A percentile compares a stretch with the other conserved stretches of the same genome.
These are phyloP conservation scores for Saxidomus purpurata DNA, from an alignment of 1,140 invertebrate species.

Conservation along the genomic window DNA sequence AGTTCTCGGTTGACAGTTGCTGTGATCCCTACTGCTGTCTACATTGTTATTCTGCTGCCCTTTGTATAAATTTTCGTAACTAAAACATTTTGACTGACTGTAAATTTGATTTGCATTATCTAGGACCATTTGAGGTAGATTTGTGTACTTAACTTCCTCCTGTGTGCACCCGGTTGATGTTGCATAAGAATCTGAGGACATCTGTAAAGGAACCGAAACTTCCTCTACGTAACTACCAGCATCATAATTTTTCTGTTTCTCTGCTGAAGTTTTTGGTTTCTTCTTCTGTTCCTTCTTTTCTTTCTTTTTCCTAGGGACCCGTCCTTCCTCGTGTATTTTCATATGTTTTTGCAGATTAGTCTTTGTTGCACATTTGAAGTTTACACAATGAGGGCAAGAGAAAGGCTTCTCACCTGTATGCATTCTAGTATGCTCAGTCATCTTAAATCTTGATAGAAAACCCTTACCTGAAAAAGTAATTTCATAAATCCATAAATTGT, in stretches of 20 bases:
- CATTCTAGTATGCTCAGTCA: conserved; percentile 4
- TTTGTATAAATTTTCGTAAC: not conserved
- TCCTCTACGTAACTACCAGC: not conserved
- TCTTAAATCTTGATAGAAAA: conserved; percentile 22
- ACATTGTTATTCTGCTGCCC: not conserved
- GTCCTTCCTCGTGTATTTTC: conserved; percentile 8
- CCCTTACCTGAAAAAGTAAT: conserved; percentile 34
- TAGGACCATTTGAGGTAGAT: not conserved
- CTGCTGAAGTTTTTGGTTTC: not conserved
- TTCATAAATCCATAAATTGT: no score
- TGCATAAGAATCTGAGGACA: not conserved
- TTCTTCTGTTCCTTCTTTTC: not conserved
- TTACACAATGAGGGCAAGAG: not conserved
- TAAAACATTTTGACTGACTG: no score
- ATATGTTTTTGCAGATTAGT: conserved; percentile 31
- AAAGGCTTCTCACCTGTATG: conserved; percentile 35
- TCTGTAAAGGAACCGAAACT: not conserved
- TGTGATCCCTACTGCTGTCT: not conserved
- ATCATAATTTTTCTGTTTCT: not conserved
- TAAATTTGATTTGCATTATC: no score
- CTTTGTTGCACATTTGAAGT: not conserved
- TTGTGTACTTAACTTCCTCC: not conserved
- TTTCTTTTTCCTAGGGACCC: not conserved
- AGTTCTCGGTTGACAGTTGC: no score
- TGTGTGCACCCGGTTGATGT: not conserved